These are phyloP conservation scores for Ctenosaura bakeri DNA, from an alignment of 2,797 vertebrate species.

Conservation along the genomic window DNA sequence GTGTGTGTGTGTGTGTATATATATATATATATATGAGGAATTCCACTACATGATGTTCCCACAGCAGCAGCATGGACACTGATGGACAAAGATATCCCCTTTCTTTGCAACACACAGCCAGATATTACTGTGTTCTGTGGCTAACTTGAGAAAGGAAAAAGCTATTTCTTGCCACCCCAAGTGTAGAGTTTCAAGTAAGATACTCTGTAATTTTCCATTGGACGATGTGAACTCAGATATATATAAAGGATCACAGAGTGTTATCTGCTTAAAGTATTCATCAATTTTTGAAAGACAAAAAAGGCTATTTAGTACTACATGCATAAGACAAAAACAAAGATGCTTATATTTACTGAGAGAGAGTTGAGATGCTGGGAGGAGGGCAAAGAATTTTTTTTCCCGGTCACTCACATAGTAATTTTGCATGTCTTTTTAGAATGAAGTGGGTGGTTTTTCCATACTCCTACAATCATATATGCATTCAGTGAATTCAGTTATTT, in stretches of 20 bases:
- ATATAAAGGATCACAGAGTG: not conserved
- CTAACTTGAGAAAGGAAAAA: not conserved
- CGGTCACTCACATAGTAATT: not conserved
- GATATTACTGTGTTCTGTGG: not conserved
- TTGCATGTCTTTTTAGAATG: too few species aligned
- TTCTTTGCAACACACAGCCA: not conserved
- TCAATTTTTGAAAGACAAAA: not conserved
- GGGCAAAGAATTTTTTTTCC: not conserved
- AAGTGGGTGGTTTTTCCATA: not conserved
- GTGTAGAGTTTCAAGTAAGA: not conserved
- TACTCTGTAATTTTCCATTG: not conserved
- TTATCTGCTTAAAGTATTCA: not conserved
- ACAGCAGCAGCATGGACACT: too few species aligned
- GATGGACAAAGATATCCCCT: not conserved
- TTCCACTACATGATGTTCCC: too few species aligned
- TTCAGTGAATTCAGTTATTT: not conserved
- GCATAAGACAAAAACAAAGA: not conserved
- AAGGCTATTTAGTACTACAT: not conserved
- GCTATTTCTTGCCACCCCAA: not conserved
- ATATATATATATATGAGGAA: too few species aligned
- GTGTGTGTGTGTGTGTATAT: too few species aligned
- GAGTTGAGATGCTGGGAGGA: not conserved
- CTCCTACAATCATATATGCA: not conserved
- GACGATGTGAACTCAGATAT: not conserved
- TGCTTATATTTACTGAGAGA: not conserved